These are phyloP conservation scores for Sinhomidia bicolor DNA, from an alignment of 2,888 invertebrate species.

Conservation along the genomic window DNA sequence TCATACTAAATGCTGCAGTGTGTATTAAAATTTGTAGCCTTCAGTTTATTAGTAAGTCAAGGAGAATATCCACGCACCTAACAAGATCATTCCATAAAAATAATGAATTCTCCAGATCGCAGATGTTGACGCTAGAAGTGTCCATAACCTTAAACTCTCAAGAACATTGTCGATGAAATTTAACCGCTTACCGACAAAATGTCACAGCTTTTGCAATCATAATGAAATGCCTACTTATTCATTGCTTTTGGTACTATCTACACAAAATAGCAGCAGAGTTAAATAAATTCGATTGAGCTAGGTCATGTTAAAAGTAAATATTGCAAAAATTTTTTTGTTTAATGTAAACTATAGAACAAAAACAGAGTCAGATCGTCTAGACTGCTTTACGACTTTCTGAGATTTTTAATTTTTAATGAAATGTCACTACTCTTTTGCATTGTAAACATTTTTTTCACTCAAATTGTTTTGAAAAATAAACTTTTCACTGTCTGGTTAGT, in stretches of 20 bases:
- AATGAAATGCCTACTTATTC: not conserved
- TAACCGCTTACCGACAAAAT: not conserved
- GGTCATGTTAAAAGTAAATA: not conserved
- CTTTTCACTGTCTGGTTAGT: too few relatives aligned
- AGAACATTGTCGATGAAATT: slow-evolving; percentile 23
- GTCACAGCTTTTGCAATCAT: not conserved
- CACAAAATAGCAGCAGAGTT: too few relatives aligned
- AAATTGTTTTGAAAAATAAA: too few relatives aligned
- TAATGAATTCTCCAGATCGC: slow-evolving; percentile 10
- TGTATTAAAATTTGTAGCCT: not conserved
- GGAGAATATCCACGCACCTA: slow-evolving; percentile 2
- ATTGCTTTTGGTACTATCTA: too few relatives aligned
- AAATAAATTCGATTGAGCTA: not conserved
- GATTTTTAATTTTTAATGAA: too few relatives aligned
- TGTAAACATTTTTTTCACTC: too few relatives aligned
- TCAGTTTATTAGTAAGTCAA: slow-evolving; percentile 29
- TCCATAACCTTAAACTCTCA: slow-evolving; percentile 67
- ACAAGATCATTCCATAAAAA: not conserved
- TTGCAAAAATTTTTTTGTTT: too few relatives aligned
- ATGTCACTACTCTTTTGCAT: too few relatives aligned
- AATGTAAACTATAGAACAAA: too few relatives aligned
- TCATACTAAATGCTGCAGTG: not conserved
- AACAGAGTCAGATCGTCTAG: too few relatives aligned
- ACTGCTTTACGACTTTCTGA: too few relatives aligned
- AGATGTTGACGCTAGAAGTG: slow-evolving; percentile 38